phyloP scores from a whole-genome alignment of 1,140 invertebrate genomes.

The Pygmarrhopalites habei region DNA sequence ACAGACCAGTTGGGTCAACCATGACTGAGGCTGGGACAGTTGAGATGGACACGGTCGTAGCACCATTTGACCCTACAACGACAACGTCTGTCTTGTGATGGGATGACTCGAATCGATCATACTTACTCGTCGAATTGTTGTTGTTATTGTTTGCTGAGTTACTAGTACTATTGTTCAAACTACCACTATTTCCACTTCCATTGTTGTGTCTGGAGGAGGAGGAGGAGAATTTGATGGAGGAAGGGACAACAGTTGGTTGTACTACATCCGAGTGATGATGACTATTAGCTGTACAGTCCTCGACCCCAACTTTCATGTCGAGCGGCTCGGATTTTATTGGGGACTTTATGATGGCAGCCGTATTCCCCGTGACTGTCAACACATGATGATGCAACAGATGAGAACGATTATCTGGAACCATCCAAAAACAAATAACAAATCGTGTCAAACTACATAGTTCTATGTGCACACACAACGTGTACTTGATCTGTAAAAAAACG shows the following conservation, averaged over 20 bases:
- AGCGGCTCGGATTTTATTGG: slow-evolving; percentile 38
- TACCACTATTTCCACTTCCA: neutral
- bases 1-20: slow-evolving; percentile 16
- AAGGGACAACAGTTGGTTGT: neutral
- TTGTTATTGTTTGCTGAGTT: too few relatives aligned
- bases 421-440: neutral
- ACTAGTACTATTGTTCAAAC: slow-evolving; percentile 7
- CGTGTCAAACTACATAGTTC: too few relatives aligned
- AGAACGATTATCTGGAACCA: slow-evolving; percentile 3
- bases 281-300: slow-evolving; percentile 25
- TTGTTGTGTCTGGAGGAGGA: neutral
- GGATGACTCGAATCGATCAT: slow-evolving; percentile 10
- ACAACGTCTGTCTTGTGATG: slow-evolving; percentile 26
- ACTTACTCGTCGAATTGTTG: too few relatives aligned
- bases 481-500: too few relatives aligned
- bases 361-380: slow-evolving; percentile 15
- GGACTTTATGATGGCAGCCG: slow-evolving; percentile 13
- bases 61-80: slow-evolving; percentile 5
- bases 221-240: slow-evolving; percentile 8
- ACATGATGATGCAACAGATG: slow-evolving; percentile 8
- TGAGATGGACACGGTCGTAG: slow-evolving; percentile 17
- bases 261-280: neutral
- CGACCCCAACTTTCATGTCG: slow-evolving; percentile 39
- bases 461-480: too few relatives aligned
- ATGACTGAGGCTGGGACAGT: slow-evolving; percentile 23